Conservation (phyloP, 2,113 vertebrate species). For the Myotis yumanensis region DNA sequence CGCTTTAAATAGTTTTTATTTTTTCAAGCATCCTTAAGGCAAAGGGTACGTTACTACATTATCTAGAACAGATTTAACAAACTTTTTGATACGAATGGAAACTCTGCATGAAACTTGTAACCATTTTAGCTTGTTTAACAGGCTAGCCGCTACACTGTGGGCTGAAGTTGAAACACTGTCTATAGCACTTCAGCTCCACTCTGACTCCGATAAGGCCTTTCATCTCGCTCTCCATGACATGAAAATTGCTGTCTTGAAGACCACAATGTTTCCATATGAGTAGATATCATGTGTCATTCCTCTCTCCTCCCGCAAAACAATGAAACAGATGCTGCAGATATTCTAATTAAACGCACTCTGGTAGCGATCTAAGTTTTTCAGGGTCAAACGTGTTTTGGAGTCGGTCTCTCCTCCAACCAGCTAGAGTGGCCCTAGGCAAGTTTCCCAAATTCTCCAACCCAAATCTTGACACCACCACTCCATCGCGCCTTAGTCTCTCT, state of each 20-base stretch:
- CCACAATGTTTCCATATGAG: conserved; percentile 8
- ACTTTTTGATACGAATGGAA: conserved; percentile 14
- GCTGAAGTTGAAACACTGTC: neutral
- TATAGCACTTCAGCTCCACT: neutral
- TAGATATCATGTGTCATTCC: neutral
- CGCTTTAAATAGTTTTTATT: conserved; percentile 37
- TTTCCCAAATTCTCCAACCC: neutral
- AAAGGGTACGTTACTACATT: neutral
- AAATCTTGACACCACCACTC: neutral
- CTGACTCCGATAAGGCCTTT: conserved; percentile 49
- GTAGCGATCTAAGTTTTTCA: neutral
- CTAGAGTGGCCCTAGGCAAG: neutral
- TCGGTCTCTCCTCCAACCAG: neutral
- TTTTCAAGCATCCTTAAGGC: conserved; percentile 54
- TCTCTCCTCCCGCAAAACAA: neutral
- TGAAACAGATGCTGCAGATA: neutral
- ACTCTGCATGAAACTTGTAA: conserved; percentile 6
- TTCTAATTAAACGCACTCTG: neutral
- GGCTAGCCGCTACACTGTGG: neutral
- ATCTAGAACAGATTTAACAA: neutral
- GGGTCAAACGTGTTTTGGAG: neutral
- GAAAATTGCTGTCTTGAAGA: conserved; percentile 9
- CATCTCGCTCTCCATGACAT: neutral
- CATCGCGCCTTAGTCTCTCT: neutral
- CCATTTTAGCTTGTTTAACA: neutral